phyloP scores from a whole-genome alignment of 2,888 invertebrate species.

The Himalopsyche tibetana region DNA sequence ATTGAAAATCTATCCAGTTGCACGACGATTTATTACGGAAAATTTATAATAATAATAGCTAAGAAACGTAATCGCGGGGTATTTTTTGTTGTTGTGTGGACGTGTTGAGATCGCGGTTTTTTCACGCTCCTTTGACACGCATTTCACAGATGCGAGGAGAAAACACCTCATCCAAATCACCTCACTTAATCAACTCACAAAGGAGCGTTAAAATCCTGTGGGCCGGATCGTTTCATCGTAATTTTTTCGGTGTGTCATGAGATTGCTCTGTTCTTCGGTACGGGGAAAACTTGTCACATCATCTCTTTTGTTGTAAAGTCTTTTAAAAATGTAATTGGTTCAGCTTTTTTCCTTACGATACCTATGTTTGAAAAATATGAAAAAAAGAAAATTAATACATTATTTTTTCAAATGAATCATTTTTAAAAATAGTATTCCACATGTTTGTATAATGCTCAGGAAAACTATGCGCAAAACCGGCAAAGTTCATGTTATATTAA shows the following conservation, averaged over 20 bases:
- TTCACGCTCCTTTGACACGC: slow-evolving; percentile 23
- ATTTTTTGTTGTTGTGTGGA: neutral
- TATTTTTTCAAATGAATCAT: too few species aligned
- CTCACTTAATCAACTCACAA: slow-evolving; percentile 42
- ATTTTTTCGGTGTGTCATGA: neutral
- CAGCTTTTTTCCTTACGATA: too few species aligned
- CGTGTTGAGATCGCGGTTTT: neutral
- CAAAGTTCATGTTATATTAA: too few species aligned
- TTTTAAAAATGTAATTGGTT: too few species aligned
- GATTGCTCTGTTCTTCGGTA: slow-evolving; percentile 14
- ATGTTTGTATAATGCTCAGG: too few species aligned
- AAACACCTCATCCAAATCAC: slow-evolving; percentile 19
- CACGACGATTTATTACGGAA: slow-evolving; percentile 8
- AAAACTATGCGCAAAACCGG: too few species aligned
- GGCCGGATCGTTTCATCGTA: slow-evolving; percentile 15
- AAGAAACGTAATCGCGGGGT: neutral
- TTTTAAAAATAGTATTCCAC: too few species aligned
- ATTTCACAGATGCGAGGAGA: neutral
- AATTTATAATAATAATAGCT: slow-evolving; percentile 32
- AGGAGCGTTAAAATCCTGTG: slow-evolving; percentile 24
- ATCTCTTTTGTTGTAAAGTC: neutral
- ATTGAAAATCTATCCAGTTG: slow-evolving; percentile 22
- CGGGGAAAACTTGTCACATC: slow-evolving; percentile 8
- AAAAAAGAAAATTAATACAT: too few species aligned
- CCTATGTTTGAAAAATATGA: too few species aligned